Conservation (phyloP, 2,797 vertebrate species). For the Eremophila alpestris region DNA sequence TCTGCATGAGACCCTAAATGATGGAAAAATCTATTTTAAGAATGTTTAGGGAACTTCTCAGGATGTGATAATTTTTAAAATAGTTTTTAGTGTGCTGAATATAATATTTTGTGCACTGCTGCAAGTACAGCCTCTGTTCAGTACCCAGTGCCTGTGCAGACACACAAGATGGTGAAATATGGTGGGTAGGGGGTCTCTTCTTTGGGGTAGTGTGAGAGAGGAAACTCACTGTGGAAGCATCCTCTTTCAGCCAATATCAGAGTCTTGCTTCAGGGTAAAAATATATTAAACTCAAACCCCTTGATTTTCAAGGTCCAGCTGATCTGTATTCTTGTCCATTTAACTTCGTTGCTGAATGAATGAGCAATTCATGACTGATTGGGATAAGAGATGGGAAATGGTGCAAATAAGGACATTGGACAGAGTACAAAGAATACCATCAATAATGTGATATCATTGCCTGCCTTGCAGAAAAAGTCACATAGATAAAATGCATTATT, state of each 20-base stretch:
- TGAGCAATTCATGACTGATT: neutral
- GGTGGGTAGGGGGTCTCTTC: neutral
- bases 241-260: neutral
- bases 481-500: neutral
- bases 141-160: neutral
- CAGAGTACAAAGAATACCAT: neutral
- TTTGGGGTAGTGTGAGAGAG: neutral
- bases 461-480: neutral
- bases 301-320: neutral
- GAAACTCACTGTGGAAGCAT: neutral
- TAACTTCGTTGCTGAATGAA: neutral
- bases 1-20: neutral
- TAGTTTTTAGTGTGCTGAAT: neutral
- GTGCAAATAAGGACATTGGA: neutral
- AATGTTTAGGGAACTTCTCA: slow-evolving; percentile 40
- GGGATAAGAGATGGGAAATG: neutral
- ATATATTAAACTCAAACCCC: neutral
- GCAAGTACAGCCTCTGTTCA: neutral
- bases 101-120: neutral
- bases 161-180: neutral
- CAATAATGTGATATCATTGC: neutral
- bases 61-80: neutral
- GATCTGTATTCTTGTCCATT: neutral
- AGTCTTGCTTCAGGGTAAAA: neutral
- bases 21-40: slow-evolving; percentile 43